Conservation (phyloP, 2,797 vertebrate species). For the Liparis tanakae region DNA sequence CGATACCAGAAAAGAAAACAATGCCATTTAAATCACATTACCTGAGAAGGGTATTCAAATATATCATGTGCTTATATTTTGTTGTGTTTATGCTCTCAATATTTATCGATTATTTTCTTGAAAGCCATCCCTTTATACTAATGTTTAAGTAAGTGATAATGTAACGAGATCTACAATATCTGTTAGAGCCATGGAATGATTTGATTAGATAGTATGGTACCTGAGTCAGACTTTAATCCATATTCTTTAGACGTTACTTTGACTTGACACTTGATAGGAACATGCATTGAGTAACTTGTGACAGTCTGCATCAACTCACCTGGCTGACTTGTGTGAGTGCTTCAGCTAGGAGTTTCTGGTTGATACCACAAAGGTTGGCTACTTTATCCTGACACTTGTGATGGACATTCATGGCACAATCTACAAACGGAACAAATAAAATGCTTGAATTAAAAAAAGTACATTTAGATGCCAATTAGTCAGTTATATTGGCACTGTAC, state of each 20-base stretch:
- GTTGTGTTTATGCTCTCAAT: not conserved
- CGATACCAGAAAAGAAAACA: not conserved
- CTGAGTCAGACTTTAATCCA: conserved; percentile 9
- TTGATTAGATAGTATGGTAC: conserved; percentile 2
- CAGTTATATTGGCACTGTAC: conserved; percentile 68
- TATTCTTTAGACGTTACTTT: not conserved
- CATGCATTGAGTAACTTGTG: not conserved
- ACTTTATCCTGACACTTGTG: conserved; percentile 98
- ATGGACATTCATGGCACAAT: conserved; percentile 97
- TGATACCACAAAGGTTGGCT: conserved; percentile 98
- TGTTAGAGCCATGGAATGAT: conserved; percentile 7
- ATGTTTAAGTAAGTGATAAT: not conserved
- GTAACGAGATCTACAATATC: not conserved
- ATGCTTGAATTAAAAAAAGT: not conserved
- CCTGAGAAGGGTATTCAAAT: not conserved
- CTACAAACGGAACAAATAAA: conserved; percentile 70
- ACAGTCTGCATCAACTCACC: conserved; percentile 73
- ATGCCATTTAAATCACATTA: not conserved
- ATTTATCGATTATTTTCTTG: not conserved
- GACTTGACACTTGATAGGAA: conserved; percentile 4
- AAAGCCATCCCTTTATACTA: not conserved
- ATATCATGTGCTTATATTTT: not conserved
- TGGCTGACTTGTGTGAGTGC: conserved; percentile 95
- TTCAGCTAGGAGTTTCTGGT: conserved; percentile 98
- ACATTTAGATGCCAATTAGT: not conserved